phyloP scores from a whole-genome alignment of 1,140 invertebrate species.

The Glossosoma conforme region DNA sequence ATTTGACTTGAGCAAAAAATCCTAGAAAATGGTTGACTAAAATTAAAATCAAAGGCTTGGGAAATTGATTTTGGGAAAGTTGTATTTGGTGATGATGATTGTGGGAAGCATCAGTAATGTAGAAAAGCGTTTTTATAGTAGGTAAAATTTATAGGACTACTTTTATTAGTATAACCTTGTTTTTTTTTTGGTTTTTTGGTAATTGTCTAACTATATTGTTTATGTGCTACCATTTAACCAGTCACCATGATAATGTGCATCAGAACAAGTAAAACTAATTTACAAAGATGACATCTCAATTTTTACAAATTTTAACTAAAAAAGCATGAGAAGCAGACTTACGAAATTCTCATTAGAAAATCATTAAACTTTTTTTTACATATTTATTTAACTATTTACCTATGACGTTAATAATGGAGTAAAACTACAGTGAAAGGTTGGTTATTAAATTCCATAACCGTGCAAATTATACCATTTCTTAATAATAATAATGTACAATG shows the following conservation, averaged over 20 bases:
- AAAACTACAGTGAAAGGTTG: too few species aligned
- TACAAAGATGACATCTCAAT: constrained; percentile 6
- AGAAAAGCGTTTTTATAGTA: constrained; percentile 6
- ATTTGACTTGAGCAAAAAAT: too few species aligned
- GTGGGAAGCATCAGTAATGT: background rate
- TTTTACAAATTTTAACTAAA: background rate
- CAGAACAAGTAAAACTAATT: constrained; percentile 8
- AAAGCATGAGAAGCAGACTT: too few species aligned
- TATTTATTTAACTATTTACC: too few species aligned
- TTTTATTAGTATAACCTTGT: background rate
- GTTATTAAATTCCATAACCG: too few species aligned
- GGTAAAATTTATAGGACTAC: background rate
- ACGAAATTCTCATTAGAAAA: too few species aligned
- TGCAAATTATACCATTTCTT: too few species aligned
- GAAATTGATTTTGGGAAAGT: background rate
- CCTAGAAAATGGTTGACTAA: too few species aligned
- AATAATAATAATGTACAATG: too few species aligned
- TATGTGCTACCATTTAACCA: constrained; percentile 15
- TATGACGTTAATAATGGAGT: too few species aligned
- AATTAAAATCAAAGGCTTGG: background rate
- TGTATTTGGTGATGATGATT: background rate
- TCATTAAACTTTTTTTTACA: too few species aligned
- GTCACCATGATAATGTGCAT: constrained; percentile 20
- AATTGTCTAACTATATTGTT: constrained; percentile 7
- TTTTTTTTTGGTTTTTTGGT: background rate